Conservation (phyloP, 2,888 invertebrate species). For the Rhingia campestris region DNA sequence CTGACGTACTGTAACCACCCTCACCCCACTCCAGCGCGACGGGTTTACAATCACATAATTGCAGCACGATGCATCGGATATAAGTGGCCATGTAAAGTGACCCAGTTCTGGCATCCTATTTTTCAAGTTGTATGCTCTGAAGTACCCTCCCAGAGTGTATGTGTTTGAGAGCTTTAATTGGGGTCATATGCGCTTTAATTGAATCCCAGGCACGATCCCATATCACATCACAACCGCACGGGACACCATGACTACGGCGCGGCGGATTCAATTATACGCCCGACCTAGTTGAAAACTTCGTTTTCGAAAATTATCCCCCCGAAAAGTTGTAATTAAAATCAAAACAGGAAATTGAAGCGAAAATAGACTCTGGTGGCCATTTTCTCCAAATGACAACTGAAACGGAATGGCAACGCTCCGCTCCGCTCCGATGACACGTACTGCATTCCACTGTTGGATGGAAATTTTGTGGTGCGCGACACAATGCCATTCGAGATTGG, state of each 20-base stretch:
- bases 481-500: conserved; percentile 18
- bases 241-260: background rate
- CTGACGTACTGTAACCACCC: background rate
- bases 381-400: conserved; percentile 31
- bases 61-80: conserved; percentile 18
- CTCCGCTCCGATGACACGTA: conserved; percentile 41
- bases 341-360: conserved; percentile 46
- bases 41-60: conserved; percentile 26
- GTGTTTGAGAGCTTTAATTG: conserved; percentile 1
- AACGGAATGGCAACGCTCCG: conserved; percentile 2
- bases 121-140: background rate
- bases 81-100: conserved; percentile 32
- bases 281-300: conserved; percentile 2
- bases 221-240: background rate
- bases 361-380: conserved; percentile 34
- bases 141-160: background rate
- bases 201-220: conserved; percentile 15
- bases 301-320: conserved; percentile 29
- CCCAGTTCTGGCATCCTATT: conserved; percentile 26
- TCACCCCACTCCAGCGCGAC: background rate
- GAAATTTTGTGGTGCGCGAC: conserved; percentile 10
- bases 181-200: conserved; percentile 40
- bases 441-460: conserved; percentile 15
- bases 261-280: conserved; percentile 34
- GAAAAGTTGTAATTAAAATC: conserved; percentile 51